phyloP scores from a whole-genome alignment of 2,113 vertebrate species.

The Tauraco erythrolophus region DNA sequence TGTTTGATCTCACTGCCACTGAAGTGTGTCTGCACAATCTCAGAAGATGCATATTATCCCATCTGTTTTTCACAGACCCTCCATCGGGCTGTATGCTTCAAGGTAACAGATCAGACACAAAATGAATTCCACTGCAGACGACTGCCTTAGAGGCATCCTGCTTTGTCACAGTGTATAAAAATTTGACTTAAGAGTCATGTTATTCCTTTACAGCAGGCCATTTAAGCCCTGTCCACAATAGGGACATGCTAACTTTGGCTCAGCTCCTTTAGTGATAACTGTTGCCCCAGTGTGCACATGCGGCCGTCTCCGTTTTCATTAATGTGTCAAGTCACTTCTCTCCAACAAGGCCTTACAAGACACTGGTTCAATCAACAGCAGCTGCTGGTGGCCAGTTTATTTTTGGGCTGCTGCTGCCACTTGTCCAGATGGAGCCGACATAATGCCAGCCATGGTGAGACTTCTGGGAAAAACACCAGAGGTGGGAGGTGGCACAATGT shows the following conservation, averaged over 20 bases:
- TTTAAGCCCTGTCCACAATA: neutral
- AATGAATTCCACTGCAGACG: neutral
- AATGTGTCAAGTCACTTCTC: neutral
- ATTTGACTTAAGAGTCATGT: neutral
- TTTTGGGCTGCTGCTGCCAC: neutral
- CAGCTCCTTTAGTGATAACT: neutral
- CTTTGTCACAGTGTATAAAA: neutral
- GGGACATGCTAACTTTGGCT: neutral
- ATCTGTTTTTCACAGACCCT: conserved; percentile 4
- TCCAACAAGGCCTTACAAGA: neutral
- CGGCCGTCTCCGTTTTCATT: neutral
- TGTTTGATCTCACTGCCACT: neutral
- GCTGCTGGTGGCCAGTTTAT: neutral
- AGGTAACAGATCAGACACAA: neutral
- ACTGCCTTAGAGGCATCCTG: neutral
- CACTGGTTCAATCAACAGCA: neutral
- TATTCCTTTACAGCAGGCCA: neutral
- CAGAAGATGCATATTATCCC: neutral
- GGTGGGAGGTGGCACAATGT: neutral
- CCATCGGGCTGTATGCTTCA: neutral
- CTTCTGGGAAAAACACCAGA: neutral
- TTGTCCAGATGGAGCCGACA: neutral
- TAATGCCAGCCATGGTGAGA: neutral
- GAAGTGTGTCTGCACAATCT: neutral
- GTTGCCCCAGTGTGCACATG: neutral